Conservation (phyloP, 2,888 invertebrate species). For the Himalopsyche japonica region DNA sequence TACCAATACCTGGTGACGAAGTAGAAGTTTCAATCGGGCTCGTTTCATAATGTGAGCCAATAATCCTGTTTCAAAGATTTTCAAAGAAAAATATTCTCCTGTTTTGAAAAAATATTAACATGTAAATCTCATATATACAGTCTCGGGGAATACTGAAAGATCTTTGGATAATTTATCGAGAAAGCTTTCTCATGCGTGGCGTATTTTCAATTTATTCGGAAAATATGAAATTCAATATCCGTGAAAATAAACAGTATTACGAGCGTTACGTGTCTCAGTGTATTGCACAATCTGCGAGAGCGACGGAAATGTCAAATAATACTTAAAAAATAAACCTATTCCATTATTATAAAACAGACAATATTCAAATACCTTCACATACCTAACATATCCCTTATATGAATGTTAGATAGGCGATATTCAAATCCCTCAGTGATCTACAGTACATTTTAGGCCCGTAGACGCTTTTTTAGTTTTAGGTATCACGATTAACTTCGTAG, state of each 20-base stretch:
- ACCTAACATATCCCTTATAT: too few species aligned
- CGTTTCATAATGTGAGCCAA: background rate
- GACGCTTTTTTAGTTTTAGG: too few species aligned
- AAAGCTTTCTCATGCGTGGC: background rate
- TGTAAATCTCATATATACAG: background rate
- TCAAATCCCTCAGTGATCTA: too few species aligned
- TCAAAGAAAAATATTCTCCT: too few species aligned
- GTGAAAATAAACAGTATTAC: background rate
- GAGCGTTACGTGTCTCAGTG: background rate
- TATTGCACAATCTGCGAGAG: background rate
- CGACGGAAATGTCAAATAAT: background rate
- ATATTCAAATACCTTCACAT: too few species aligned
- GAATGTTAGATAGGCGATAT: too few species aligned
- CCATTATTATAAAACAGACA: too few species aligned
- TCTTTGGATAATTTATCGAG: background rate
- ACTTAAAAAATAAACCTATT: too few species aligned
- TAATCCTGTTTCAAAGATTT: background rate
- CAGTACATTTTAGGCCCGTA: too few species aligned
- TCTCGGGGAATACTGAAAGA: background rate
- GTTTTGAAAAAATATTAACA: too few species aligned
- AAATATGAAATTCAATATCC: background rate
- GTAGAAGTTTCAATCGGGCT: background rate
- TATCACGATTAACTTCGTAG: too few species aligned
- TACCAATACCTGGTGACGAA: too few species aligned
- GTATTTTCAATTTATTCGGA: background rate